Percentiles rank a stretch among this genome's conserved stretches.
Evolutionary conservation across 2,888 invertebrate species (phyloP).

Genomic region (Drosophila antonietae): DNA sequence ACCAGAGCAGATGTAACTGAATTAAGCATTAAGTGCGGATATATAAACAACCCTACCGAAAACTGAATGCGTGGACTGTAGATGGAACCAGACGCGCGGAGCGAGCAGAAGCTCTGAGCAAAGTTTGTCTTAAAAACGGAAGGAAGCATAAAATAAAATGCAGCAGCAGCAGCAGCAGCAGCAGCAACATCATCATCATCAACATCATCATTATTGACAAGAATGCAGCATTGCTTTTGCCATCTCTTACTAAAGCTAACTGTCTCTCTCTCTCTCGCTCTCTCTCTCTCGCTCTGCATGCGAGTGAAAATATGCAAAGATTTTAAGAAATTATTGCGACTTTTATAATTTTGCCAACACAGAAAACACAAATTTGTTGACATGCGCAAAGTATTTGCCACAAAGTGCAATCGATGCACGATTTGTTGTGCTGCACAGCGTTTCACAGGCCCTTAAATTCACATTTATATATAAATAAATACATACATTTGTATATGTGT

Average conservation of each 20-base stretch:
- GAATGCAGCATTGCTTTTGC: conserved; percentile 32
- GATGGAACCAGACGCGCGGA: conserved; percentile 9
- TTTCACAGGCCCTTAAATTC: conserved; percentile 34
- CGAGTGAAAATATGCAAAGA: conserved; percentile 68
- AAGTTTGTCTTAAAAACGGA: conserved; percentile 67
- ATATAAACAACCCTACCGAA: conserved; percentile 79
- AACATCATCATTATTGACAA: conserved; percentile 27
- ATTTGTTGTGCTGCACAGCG: conserved; percentile 70
- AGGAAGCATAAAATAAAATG: conserved; percentile 81
- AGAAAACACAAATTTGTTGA: conserved; percentile 71
- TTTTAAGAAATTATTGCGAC: conserved; percentile 76
- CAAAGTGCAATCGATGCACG: conserved; percentile 60
- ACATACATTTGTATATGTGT: neutral
- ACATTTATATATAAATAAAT: neutral
- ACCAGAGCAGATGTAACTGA: conserved; percentile 76
- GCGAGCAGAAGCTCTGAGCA: conserved; percentile 14
- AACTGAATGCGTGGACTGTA: conserved; percentile 55
- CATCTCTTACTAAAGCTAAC: conserved; percentile 18
- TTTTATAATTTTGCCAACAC: conserved; percentile 72
- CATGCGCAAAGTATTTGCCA: conserved; percentile 71
- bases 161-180: conserved; percentile 39
- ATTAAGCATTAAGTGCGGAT: conserved; percentile 82
- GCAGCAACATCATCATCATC: conserved; percentile 36
- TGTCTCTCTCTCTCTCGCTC: neutral
- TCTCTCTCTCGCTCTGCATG: neutral